A percentile compares a stretch with the other conserved stretches of the same genome.
These are phyloP conservation scores for Meloe dianella DNA, from an alignment of 2,888 invertebrate genomes.

Conservation along the genomic window DNA sequence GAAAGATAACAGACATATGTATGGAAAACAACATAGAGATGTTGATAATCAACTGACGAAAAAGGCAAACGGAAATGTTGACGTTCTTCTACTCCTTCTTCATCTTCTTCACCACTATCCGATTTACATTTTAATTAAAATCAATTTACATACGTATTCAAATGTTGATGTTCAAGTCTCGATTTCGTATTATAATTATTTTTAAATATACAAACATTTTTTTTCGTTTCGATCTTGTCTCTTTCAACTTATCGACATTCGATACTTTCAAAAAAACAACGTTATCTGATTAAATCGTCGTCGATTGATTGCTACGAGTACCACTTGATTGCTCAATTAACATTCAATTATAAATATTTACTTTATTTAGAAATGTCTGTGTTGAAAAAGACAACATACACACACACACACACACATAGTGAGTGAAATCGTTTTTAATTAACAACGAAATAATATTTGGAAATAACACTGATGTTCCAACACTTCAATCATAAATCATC, in stretches of 20 bases:
- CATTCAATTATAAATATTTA: slow-evolving; percentile 13
- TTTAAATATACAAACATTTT: neutral
- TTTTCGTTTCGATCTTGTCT: neutral
- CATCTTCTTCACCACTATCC: slow-evolving; percentile 11
- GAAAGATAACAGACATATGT: slow-evolving; percentile 33
- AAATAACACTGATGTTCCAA: neutral
- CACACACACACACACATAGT: too few species aligned
- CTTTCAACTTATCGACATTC: slow-evolving; percentile 23
- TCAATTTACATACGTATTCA: slow-evolving; percentile 40
- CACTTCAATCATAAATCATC: slow-evolving; percentile 3
- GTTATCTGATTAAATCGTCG: slow-evolving; percentile 27
- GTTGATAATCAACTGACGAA: slow-evolving; percentile 16
- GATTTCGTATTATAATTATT: slow-evolving; percentile 18
- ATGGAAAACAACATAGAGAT: slow-evolving; percentile 19
- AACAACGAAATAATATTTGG: slow-evolving; percentile 7
- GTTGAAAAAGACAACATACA: slow-evolving; percentile 11
- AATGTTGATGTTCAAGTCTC: slow-evolving; percentile 34
- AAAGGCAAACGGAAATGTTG: slow-evolving; percentile 18
- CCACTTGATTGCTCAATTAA: slow-evolving; percentile 8
- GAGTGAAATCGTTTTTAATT: slow-evolving; percentile 8
- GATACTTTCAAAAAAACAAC: slow-evolving; percentile 21
- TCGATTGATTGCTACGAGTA: slow-evolving; percentile 16
- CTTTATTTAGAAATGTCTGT: slow-evolving; percentile 16
- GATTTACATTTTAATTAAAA: slow-evolving; percentile 40
- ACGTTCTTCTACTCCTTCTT: slow-evolving; percentile 4